A percentile compares a stretch with the other conserved stretches of the same genome.
Conservation (phyloP, 2,113 vertebrate genomes). For the Colistium nudipinnis region DNA sequence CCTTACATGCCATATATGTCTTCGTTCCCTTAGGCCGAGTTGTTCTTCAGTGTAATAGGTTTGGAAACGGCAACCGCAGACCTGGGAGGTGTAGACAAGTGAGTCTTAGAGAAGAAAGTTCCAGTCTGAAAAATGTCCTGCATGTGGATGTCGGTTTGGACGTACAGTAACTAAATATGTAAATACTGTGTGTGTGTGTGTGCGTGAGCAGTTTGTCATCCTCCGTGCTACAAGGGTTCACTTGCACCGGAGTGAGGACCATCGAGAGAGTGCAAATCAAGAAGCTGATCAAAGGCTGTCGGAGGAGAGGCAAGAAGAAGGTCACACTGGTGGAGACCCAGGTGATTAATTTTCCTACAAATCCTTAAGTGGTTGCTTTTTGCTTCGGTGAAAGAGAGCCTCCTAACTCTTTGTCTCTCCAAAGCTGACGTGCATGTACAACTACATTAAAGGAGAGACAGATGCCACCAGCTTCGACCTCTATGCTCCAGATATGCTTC, state of each 20-base stretch:
- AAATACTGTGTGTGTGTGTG: constrained; percentile 27
- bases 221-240: constrained; percentile 80
- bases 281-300: constrained; percentile 69
- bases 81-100: constrained; percentile 59
- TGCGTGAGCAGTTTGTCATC: constrained; percentile 73
- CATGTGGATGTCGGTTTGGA: background rate
- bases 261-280: constrained; percentile 33
- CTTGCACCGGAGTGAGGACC: constrained; percentile 63
- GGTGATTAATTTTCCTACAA: too few species aligned
- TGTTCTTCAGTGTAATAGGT: constrained; percentile 72
- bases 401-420: background rate
- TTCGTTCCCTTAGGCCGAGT: constrained; percentile 62
- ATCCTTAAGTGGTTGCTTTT: background rate
- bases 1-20: background rate
- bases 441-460: constrained; percentile 54
- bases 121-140: background rate
- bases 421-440: constrained; percentile 83
- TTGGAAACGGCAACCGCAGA: background rate
- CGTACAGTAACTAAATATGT: background rate
- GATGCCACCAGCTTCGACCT: constrained; percentile 48
- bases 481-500: constrained; percentile 75
- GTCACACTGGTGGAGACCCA: constrained; percentile 74
- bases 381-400: background rate
- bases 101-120: constrained; percentile 31
- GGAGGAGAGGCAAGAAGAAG: constrained; percentile 39